Evolutionary conservation across 2,888 invertebrate genomes (phyloP).

Genomic region (Spodoptera exigua): DNA sequence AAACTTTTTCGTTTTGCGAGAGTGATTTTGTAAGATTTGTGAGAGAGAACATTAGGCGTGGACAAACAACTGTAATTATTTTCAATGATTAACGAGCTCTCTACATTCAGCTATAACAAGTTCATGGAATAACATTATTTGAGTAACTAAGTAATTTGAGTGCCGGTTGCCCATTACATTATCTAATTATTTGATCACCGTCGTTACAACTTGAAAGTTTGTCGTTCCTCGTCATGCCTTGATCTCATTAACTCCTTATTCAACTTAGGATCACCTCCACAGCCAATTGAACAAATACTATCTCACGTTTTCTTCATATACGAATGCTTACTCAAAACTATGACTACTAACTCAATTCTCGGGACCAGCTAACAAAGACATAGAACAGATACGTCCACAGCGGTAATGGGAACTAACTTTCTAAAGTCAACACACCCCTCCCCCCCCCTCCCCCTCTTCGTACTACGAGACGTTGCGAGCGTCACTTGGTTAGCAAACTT

Average conservation of each 20-base stretch:
- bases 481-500: slow-evolving; percentile 62
- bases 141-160: no score
- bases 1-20: slow-evolving; percentile 32
- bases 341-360: slow-evolving; percentile 51
- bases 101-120: no score
- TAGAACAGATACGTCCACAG: slow-evolving; percentile 51
- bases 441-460: background rate
- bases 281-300: no score
- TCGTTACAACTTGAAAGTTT: no score
- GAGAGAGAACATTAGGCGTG: background rate
- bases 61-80: no score
- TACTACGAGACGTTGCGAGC: slow-evolving; percentile 48
- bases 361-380: slow-evolving; percentile 45
- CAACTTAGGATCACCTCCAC: no score
- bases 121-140: no score
- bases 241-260: no score
- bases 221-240: no score
- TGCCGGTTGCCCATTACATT: no score
- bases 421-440: slow-evolving; percentile 54
- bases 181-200: no score
- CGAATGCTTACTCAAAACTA: slow-evolving; percentile 32
- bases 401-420: slow-evolving; percentile 58
- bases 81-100: no score
- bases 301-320: slow-evolving; percentile 13
- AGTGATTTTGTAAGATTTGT: slow-evolving; percentile 9